A percentile compares a stretch with the other conserved stretches of the same genome.
Evolutionary conservation across 2,113 vertebrate species (phyloP).

Genomic region (Tragulus kanchil): DNA sequence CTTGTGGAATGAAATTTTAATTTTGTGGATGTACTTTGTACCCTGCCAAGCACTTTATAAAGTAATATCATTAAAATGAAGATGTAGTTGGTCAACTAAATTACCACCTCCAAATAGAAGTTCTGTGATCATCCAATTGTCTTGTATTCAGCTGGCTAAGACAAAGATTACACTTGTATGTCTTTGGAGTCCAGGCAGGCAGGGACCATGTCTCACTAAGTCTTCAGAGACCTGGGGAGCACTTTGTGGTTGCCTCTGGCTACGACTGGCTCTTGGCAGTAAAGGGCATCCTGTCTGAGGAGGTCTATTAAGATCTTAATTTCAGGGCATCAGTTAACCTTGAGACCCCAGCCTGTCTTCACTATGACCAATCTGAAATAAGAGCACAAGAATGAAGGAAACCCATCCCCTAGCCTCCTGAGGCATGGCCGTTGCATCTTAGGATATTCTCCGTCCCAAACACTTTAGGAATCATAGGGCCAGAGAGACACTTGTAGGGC

Average conservation of each 20-base stretch:
- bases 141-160: background rate
- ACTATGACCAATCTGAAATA: background rate
- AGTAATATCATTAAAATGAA: slow-evolving; percentile 45
- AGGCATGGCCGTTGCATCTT: background rate
- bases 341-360: background rate
- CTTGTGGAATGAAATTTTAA: slow-evolving; percentile 52
- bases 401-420: background rate
- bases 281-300: background rate
- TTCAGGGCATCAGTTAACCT: slow-evolving; percentile 52
- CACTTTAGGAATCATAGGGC: background rate
- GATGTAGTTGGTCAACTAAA: background rate
- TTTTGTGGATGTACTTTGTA: slow-evolving; percentile 38
- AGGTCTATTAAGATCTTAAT: slow-evolving; percentile 36
- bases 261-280: background rate
- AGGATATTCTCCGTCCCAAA: background rate
- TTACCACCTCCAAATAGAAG: slow-evolving; percentile 50
- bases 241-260: background rate
- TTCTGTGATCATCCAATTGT: slow-evolving; percentile 54
- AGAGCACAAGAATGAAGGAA: background rate
- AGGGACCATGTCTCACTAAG: background rate
- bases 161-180: background rate
- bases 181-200: background rate
- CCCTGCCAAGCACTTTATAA: slow-evolving; percentile 33
- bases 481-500: background rate
- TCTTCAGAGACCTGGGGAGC: slow-evolving; percentile 22